Conservation (phyloP, 1,140 invertebrate genomes). For the Rhagoletis zephyria region DNA sequence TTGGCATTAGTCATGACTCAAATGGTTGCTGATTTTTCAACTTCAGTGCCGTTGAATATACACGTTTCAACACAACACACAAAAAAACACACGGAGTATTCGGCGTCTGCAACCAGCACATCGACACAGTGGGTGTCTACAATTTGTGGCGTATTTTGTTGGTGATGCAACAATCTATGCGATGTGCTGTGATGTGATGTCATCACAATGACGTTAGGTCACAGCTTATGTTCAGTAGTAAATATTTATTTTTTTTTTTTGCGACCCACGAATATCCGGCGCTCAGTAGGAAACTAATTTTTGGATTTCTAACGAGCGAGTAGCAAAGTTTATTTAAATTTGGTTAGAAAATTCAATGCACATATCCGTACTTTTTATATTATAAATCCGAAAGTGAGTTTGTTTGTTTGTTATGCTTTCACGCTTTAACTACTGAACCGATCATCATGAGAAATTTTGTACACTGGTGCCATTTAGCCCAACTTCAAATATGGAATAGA, state of each 20-base stretch:
- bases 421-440: too few relatives aligned
- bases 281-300: slow-evolving; percentile 12
- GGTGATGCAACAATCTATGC: neutral
- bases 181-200: neutral
- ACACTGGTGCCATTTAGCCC: too few relatives aligned
- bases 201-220: slow-evolving; percentile 1
- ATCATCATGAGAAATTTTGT: too few relatives aligned
- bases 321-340: neutral
- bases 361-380: too few relatives aligned
- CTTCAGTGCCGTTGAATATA: neutral
- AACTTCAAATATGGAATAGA: too few relatives aligned
- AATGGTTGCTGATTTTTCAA: neutral
- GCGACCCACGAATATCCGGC: slow-evolving; percentile 26
- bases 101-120: neutral
- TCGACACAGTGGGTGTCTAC: neutral
- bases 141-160: neutral
- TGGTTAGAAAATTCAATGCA: too few relatives aligned
- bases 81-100: neutral
- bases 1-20: neutral
- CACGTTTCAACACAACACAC: too few relatives aligned
- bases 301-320: neutral
- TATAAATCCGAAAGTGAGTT: too few relatives aligned
- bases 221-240: neutral
- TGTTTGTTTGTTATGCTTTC: too few relatives aligned
- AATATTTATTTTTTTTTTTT: neutral